These are phyloP conservation scores for Hemitrygon akajei DNA, from an alignment of 2,797 vertebrate species.

Conservation along the genomic window DNA sequence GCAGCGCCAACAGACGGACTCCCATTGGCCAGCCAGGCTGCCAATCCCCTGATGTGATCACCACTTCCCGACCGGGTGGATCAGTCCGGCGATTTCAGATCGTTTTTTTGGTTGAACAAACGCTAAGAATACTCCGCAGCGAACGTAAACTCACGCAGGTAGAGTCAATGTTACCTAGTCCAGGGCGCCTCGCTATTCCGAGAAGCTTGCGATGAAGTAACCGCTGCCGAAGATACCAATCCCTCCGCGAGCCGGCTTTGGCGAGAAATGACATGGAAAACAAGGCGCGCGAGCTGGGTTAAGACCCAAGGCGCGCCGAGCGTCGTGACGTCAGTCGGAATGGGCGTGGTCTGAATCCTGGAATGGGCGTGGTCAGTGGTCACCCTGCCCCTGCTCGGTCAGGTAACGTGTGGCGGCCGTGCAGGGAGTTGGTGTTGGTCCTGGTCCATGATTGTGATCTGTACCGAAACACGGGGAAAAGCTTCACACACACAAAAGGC, in stretches of 20 bases:
- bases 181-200: not conserved
- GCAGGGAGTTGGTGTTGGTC: too few relatives aligned
- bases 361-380: too few relatives aligned
- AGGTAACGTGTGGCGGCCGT: too few relatives aligned
- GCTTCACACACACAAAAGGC: too few relatives aligned
- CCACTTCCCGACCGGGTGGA: not conserved
- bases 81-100: not conserved
- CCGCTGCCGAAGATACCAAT: not conserved
- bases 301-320: not conserved
- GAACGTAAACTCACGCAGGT: not conserved
- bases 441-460: too few relatives aligned
- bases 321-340: not conserved
- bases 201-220: too few relatives aligned
- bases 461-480: too few relatives aligned
- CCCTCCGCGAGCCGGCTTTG: not conserved
- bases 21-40: not conserved
- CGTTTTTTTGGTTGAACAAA: not conserved
- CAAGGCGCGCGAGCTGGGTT: not conserved
- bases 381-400: too few relatives aligned
- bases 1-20: too few relatives aligned
- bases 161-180: not conserved
- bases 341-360: not conserved
- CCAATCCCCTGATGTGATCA: not conserved
- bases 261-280: not conserved
- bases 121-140: not conserved